Percentiles rank a stretch among this genome's conserved stretches.
These are phyloP conservation scores for Tychaedon coryphoeus DNA, from an alignment of 2,113 vertebrate genomes.

Conservation along the genomic window DNA sequence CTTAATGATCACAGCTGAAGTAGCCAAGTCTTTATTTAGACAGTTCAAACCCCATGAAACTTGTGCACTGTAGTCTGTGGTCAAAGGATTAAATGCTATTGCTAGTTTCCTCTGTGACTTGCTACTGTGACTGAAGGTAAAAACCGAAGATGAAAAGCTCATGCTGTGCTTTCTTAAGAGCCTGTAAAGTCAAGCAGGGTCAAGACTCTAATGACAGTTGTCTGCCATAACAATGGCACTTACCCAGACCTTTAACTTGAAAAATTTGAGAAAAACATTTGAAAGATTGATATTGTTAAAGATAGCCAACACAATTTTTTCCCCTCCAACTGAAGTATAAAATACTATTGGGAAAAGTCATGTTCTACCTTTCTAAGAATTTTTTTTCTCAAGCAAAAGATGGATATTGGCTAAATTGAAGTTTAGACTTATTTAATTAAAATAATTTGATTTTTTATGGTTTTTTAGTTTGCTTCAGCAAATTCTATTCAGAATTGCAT, in stretches of 20 bases:
- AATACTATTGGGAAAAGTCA: neutral
- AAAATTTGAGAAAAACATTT: neutral
- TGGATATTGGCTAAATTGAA: neutral
- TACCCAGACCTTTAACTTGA: neutral
- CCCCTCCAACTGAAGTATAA: neutral
- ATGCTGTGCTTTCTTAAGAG: neutral
- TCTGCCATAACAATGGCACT: neutral
- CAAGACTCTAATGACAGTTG: neutral
- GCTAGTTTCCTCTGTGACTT: neutral
- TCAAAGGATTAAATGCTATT: neutral
- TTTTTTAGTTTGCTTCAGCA: neutral
- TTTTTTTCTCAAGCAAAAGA: neutral
- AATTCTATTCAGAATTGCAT: neutral
- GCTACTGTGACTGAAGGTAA: neutral
- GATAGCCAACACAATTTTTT: neutral
- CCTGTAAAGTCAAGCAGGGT: neutral
- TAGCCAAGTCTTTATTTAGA: neutral
- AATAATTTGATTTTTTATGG: neutral
- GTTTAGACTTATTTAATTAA: neutral
- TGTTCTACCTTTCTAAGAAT: neutral
- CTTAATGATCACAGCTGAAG: neutral
- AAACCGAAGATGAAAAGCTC: neutral
- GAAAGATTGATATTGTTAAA: neutral
- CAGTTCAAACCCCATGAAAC: neutral
- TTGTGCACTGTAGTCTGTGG: neutral